A percentile compares a stretch with the other conserved stretches of the same genome.
Conservation (phyloP, 2,113 vertebrate genomes). For the Myiozetetes cayanensis region DNA sequence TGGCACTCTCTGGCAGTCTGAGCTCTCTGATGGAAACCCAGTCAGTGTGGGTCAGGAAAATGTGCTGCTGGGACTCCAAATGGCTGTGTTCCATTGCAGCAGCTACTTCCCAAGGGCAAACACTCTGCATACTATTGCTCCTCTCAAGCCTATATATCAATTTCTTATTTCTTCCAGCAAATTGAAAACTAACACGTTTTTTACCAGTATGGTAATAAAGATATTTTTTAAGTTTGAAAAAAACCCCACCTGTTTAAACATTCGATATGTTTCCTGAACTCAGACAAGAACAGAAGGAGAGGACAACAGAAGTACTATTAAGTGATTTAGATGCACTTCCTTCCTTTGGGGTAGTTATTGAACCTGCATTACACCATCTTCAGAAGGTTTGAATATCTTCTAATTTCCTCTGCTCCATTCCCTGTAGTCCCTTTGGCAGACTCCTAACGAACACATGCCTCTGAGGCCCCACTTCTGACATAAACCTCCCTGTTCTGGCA, state of each 20-base stretch:
- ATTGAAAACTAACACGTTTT: not conserved
- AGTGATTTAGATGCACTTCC: not conserved
- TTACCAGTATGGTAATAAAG: not conserved
- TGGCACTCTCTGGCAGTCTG: not conserved
- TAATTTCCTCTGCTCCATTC: not conserved
- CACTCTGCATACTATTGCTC: not conserved
- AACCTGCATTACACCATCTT: not conserved
- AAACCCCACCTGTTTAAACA: not conserved
- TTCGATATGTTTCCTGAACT: not conserved
- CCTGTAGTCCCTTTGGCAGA: not conserved
- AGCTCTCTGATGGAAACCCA: not conserved
- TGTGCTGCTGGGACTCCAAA: not conserved
- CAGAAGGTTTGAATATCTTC: not conserved
- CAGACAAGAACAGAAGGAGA: not conserved
- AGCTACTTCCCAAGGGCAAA: not conserved
- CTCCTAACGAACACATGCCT: not conserved
- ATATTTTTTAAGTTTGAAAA: not conserved
- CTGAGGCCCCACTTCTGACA: not conserved
- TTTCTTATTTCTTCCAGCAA: not conserved
- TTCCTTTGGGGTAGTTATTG: not conserved
- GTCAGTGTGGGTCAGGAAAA: not conserved
- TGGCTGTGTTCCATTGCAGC: not conserved
- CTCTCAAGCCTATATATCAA: not conserved
- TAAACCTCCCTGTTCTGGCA: not conserved
- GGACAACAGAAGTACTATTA: not conserved